Evolutionary conservation across 2,888 invertebrate species (phyloP).

Genomic region (Hyppa rectilinea): DNA sequence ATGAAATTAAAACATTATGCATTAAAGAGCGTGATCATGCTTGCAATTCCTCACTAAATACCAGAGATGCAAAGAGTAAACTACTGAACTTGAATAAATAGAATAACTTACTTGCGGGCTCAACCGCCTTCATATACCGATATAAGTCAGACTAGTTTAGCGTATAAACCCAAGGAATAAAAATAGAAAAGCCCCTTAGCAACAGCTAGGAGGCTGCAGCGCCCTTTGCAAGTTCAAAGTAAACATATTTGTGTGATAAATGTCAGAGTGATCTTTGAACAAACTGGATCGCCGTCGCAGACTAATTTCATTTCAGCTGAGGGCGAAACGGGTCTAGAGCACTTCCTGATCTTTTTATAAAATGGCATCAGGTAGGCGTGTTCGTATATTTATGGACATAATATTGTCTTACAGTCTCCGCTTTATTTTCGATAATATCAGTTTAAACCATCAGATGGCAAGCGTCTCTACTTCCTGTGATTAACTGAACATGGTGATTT

Average conservation of each 20-base stretch:
- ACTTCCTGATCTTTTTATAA: conserved; percentile 82
- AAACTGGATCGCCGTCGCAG: conserved; percentile 80
- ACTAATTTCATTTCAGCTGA: conserved; percentile 82
- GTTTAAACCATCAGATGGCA: conserved; percentile 47
- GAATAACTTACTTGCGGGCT: not conserved
- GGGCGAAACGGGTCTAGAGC: conserved; percentile 83
- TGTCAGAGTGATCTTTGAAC: conserved; percentile 87
- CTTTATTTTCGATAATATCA: conserved; percentile 53
- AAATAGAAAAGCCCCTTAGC: conserved; percentile 26
- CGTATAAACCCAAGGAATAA: not conserved
- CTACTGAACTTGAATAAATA: conserved; percentile 32
- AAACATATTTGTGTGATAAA: conserved; percentile 76
- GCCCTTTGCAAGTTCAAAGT: conserved; percentile 61
- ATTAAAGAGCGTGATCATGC: conserved; percentile 27
- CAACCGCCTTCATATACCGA: not conserved
- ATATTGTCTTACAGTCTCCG: conserved; percentile 54
- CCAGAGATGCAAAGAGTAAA: conserved; percentile 17
- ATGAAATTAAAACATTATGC: conserved; percentile 15
- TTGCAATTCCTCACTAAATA: conserved; percentile 39
- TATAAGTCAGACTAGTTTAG: conserved; percentile 22
- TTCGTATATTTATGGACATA: conserved; percentile 57
- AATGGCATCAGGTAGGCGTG: conserved; percentile 71
- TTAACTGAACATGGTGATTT: conserved; percentile 34
- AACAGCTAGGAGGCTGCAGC: conserved; percentile 27
- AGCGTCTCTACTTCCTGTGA: conserved; percentile 36